Evolutionary conservation across 2,888 invertebrate species (phyloP).

Genomic region (Papilio protenor): DNA sequence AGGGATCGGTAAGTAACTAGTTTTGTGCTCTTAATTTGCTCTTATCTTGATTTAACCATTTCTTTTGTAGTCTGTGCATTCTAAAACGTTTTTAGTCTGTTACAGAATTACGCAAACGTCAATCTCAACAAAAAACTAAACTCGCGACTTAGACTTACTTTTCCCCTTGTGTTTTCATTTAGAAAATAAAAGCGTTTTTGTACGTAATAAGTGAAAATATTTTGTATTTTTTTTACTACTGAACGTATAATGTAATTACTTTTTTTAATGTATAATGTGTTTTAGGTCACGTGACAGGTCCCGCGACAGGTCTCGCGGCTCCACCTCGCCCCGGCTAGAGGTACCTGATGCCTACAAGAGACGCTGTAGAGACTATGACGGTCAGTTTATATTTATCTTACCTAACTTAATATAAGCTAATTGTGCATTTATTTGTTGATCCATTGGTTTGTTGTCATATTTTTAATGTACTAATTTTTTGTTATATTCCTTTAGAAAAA

Average conservation of each 20-base stretch:
- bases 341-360: slow-evolving; percentile 80
- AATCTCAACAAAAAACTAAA: too few relatives aligned
- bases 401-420: background rate
- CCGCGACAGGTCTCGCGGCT: slow-evolving; percentile 68
- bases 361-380: slow-evolving; percentile 95
- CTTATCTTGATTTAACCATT: too few relatives aligned
- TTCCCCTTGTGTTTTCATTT: too few relatives aligned
- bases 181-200: too few relatives aligned
- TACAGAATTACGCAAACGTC: too few relatives aligned
- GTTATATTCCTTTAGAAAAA: slow-evolving; percentile 85
- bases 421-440: background rate
- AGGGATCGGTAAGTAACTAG: slow-evolving; percentile 69
- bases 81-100: too few relatives aligned
- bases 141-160: too few relatives aligned
- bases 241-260: too few relatives aligned
- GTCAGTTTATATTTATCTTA: slow-evolving; percentile 66
- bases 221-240: too few relatives aligned
- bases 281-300: slow-evolving; percentile 54
- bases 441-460: background rate
- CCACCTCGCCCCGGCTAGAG: slow-evolving; percentile 67
- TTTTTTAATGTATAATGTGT: slow-evolving; percentile 49
- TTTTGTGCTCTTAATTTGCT: too few relatives aligned
- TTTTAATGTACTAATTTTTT: background rate
- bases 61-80: too few relatives aligned
- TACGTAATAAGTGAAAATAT: too few relatives aligned